Conservation (phyloP, 2,888 invertebrate species). For the Latrodectus elegans region DNA sequence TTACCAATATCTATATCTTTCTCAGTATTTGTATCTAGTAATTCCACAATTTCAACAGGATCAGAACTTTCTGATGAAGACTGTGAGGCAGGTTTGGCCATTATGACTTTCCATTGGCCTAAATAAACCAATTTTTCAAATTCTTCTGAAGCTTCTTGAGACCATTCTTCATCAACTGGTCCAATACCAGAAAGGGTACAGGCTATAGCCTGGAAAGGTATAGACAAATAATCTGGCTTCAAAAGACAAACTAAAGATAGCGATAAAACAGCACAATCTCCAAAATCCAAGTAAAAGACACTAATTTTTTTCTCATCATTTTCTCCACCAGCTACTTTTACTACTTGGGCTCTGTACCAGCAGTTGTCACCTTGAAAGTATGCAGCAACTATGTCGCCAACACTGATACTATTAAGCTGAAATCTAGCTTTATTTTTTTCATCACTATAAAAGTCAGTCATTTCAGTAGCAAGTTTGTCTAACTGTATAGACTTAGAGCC, state of each 20-base stretch:
- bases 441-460: conserved; percentile 86
- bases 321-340: conserved; percentile 80
- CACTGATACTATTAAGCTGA: conserved; percentile 67
- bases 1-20: conserved; percentile 81
- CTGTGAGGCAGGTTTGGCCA: conserved; percentile 85
- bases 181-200: conserved; percentile 73
- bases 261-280: conserved; percentile 73
- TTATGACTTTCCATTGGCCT: conserved; percentile 85
- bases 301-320: conserved; percentile 76
- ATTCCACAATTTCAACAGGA: conserved; percentile 79
- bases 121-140: conserved; percentile 76
- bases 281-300: conserved; percentile 75
- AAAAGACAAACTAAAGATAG: conserved; percentile 72
- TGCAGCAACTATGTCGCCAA: conserved; percentile 89
- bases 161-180: conserved; percentile 30
- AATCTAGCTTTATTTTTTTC: conserved; percentile 30
- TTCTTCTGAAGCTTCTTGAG: conserved; percentile 73
- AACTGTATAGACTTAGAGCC: conserved; percentile 84
- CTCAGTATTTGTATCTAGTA: conserved; percentile 83
- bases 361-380: conserved; percentile 84
- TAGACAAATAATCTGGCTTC: conserved; percentile 73
- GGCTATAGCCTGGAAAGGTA: conserved; percentile 75
- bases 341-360: conserved; percentile 84
- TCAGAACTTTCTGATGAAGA: conserved; percentile 79
- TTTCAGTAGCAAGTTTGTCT: conserved; percentile 85